phyloP scores from a whole-genome alignment of 2,113 vertebrate species.

The Sylvia atricapilla region DNA sequence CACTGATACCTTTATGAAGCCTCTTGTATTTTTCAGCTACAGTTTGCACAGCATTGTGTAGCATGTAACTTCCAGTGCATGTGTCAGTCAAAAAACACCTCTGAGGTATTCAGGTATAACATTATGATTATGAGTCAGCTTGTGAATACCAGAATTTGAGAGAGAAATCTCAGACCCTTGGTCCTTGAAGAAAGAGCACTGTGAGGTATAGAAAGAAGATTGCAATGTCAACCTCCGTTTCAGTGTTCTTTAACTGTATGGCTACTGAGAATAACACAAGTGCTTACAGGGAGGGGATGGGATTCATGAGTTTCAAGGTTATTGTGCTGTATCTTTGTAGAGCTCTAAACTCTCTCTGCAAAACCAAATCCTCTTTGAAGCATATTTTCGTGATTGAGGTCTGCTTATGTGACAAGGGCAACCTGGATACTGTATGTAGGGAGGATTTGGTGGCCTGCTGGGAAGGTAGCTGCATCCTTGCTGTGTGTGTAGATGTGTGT shows the following conservation, averaged over 20 bases:
- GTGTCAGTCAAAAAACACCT: background rate
- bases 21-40: background rate
- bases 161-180: background rate
- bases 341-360: conserved; percentile 1
- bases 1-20: background rate
- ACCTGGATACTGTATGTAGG: conserved; percentile 1
- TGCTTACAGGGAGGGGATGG: background rate
- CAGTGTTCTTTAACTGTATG: background rate
- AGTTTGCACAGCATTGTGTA: background rate
- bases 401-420: conserved; percentile 49
- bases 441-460: conserved; percentile 39
- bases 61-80: background rate
- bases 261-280: background rate
- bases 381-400: conserved; percentile 33
- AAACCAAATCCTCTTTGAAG: conserved; percentile 59
- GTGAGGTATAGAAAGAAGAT: background rate
- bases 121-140: background rate
- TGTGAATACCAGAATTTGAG: background rate
- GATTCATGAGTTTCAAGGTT: conserved; percentile 32
- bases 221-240: background rate
- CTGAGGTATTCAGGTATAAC: background rate
- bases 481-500: background rate
- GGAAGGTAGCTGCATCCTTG: conserved; percentile 25
- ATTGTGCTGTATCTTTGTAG: background rate
- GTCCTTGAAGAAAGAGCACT: background rate